These are phyloP conservation scores for Sebastes itinus DNA, from an alignment of 2,797 vertebrate genomes.

Conservation along the genomic window DNA sequence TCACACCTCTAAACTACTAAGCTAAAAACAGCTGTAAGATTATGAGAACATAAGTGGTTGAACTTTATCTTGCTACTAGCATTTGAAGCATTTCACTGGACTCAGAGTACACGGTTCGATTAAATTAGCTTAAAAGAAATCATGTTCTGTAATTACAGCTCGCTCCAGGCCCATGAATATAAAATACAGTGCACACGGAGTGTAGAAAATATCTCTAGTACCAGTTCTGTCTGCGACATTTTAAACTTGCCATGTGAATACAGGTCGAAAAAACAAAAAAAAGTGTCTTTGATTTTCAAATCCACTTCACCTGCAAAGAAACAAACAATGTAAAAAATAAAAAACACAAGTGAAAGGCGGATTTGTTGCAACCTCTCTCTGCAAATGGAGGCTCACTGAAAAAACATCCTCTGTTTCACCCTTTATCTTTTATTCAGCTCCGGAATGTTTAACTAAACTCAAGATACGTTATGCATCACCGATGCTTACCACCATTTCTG, in stretches of 20 bases:
- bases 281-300: neutral
- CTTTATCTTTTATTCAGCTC: slow-evolving; percentile 49
- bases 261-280: neutral
- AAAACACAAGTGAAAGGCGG: slow-evolving; percentile 5
- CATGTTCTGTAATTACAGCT: slow-evolving; percentile 37
- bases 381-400: slow-evolving; percentile 3
- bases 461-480: slow-evolving; percentile 28
- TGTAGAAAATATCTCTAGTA: neutral
- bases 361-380: slow-evolving; percentile 17
- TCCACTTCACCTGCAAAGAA: neutral
- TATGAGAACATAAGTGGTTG: slow-evolving; percentile 30
- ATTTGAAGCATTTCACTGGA: slow-evolving; percentile 9
- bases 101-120: slow-evolving; percentile 4
- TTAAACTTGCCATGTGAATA: neutral
- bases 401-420: slow-evolving; percentile 24
- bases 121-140: slow-evolving; percentile 37
- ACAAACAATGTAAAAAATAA: neutral
- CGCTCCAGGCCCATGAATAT: slow-evolving; percentile 18
- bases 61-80: slow-evolving; percentile 23
- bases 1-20: slow-evolving; percentile 12
- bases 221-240: neutral
- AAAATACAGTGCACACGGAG: slow-evolving; percentile 9
- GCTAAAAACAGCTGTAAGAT: slow-evolving; percentile 24
- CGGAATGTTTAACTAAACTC: slow-evolving; percentile 39
- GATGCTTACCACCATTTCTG: neutral